These are phyloP conservation scores for Australoheros facetus DNA, from an alignment of 2,797 vertebrate species.

Conservation along the genomic window DNA sequence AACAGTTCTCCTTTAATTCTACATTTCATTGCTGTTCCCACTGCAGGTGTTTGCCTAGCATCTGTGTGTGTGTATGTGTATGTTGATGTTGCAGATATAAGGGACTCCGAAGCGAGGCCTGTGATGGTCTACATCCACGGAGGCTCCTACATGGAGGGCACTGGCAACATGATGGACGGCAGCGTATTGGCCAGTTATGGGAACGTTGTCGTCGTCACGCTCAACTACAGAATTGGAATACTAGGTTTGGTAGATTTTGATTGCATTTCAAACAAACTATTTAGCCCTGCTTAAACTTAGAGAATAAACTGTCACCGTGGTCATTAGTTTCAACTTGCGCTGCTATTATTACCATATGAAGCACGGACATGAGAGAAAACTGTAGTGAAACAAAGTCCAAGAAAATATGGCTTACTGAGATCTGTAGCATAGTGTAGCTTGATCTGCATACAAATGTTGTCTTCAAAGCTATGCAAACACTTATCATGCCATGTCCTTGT, in stretches of 20 bases:
- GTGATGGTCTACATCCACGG: constrained; percentile 99
- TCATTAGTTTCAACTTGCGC: constrained; percentile 36
- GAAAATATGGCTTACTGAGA: constrained; percentile 8
- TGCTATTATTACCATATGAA: constrained; percentile 6
- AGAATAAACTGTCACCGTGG: constrained; percentile 16
- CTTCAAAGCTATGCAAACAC: constrained; percentile 37
- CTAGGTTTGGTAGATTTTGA: constrained; percentile 81
- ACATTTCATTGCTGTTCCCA: constrained; percentile 52
- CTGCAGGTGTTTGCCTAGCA: constrained; percentile 57
- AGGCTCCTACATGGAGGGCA: constrained; percentile 99
- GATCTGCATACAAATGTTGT: constrained; percentile 53
- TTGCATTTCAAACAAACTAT: constrained; percentile 27
- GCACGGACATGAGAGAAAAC: constrained; percentile 22
- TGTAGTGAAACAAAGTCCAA: background rate
- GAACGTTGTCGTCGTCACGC: constrained; percentile 96
- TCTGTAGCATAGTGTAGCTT: constrained; percentile 20
- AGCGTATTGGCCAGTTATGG: constrained; percentile 98
- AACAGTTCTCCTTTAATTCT: constrained; percentile 49
- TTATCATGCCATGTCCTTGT: constrained; percentile 44
- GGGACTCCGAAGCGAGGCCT: constrained; percentile 89
- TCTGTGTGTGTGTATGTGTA: constrained; percentile 40
- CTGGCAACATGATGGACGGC: constrained; percentile 98
- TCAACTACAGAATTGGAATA: constrained; percentile 98
- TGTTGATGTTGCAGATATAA: constrained; percentile 76
- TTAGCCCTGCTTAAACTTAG: constrained; percentile 24